These are phyloP conservation scores for Chelidonichthys spinosus DNA, from an alignment of 2,797 vertebrate genomes.

Conservation along the genomic window DNA sequence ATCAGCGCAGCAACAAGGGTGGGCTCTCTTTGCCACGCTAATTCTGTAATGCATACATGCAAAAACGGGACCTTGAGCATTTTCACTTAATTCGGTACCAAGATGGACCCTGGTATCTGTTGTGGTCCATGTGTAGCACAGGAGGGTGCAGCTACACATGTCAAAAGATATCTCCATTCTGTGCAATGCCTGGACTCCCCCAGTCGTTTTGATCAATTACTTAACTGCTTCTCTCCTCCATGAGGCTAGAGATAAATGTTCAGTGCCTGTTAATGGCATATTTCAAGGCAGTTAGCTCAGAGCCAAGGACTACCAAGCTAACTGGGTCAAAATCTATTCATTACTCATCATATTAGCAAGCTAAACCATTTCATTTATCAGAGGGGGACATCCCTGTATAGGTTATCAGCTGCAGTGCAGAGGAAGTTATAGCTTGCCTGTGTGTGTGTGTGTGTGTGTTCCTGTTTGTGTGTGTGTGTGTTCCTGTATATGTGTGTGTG, in stretches of 20 bases:
- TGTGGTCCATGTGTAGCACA: not conserved
- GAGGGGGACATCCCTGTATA: not conserved
- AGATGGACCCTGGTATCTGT: not conserved
- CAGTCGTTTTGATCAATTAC: not conserved
- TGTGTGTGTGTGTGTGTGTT: slow-evolving; percentile 8
- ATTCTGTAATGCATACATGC: not conserved
- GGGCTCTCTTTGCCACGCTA: not conserved
- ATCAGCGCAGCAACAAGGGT: not conserved
- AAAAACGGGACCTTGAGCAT: not conserved
- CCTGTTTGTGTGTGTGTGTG: not conserved
- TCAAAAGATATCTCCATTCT: not conserved
- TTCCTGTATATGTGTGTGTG: slow-evolving; percentile 11
- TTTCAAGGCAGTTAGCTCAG: slow-evolving; percentile 21
- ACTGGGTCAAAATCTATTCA: slow-evolving; percentile 4
- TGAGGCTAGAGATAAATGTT: slow-evolving; percentile 5
- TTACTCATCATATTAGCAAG: not conserved
- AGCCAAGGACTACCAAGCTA: slow-evolving; percentile 4
- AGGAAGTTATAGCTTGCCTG: not conserved
- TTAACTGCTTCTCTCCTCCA: slow-evolving; percentile 12
- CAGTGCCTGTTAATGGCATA: slow-evolving; percentile 15
- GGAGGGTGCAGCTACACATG: not conserved
- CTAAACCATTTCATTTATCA: slow-evolving; percentile 21
- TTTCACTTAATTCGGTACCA: not conserved
- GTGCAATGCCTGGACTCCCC: not conserved
- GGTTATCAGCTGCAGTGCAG: slow-evolving; percentile 6